Evolutionary conservation across 2,888 invertebrate species (phyloP), one percentile per base, ranked within the genome.

Genomic region (Helobdella robusta): DNA sequence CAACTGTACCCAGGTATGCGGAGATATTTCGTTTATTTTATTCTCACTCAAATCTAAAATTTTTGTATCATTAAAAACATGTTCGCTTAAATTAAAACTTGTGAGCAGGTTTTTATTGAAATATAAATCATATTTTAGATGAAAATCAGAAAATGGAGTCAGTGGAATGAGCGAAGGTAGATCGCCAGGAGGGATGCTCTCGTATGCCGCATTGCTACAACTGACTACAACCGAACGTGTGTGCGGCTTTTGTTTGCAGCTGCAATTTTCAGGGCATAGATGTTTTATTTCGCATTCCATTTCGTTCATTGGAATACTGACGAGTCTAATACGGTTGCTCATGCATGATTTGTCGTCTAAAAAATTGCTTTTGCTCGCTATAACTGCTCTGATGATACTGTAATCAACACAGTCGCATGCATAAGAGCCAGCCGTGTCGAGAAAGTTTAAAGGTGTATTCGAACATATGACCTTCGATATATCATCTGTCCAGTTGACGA

Each of bases 371-470:
- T 20, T 20, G 23, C 20, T 23, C 8, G 3, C 48, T 8, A 48
- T 8, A 6, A 25, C n/a, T 48, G 25, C 20, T 23, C 23, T 48
- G 23, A 48, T 23, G 48, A 48, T 48, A 48, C 20, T 25, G 48
- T 48, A 48, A 48, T 48, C 48, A 15, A 48, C 48, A 6, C 48
- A 48, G 15, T 48, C 48, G n/a, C n/a, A n/a, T n/a, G n/a, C n/a
- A n/a, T n/a, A n/a, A n/a, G n/a, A n/a, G n/a, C n/a, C n/a, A n/a
- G n/a, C n/a, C n/a, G n/a, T n/a, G n/a, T n/a, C n/a, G n/a, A n/a
- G n/a, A n/a, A n/a, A n/a, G n/a, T n/a, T n/a, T n/a, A n/a, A n/a
- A n/a, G n/a, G n/a, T n/a, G n/a, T n/a, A n/a, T n/a, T n/a, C n/a
- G n/a, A n/a, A n/a, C n/a, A n/a, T n/a, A n/a, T n/a, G n/a, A n/a